Conservation (phyloP, 2,888 invertebrate genomes). For the Dolichomitus sp. region DNA sequence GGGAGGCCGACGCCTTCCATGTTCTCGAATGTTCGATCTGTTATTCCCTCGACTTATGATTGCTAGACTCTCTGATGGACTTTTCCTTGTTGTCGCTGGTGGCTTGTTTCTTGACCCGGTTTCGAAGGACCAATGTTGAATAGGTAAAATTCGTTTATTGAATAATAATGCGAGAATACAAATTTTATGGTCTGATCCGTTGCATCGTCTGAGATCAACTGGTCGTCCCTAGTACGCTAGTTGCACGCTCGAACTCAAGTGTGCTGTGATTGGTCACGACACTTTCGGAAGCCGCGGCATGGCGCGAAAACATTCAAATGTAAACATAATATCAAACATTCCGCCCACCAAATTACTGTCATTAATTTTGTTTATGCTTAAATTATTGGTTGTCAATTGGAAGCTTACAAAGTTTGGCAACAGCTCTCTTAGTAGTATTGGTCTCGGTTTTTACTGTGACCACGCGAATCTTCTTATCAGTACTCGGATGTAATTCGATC, state of each 20-base stretch:
- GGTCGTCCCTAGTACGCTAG: too few relatives aligned
- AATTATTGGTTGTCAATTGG: conserved; percentile 5
- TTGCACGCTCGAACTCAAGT: too few relatives aligned
- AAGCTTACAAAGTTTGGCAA: conserved; percentile 53
- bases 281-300: too few relatives aligned
- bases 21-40: too few relatives aligned
- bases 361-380: conserved; percentile 25
- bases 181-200: too few relatives aligned
- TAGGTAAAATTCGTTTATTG: too few relatives aligned
- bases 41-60: too few relatives aligned
- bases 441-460: conserved; percentile 39
- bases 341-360: conserved; percentile 52
- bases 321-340: conserved; percentile 20
- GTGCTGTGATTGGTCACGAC: too few relatives aligned
- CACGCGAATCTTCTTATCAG: conserved; percentile 33
- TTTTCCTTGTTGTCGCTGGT: not conserved
- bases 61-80: too few relatives aligned
- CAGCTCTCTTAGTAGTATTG: conserved; percentile 32
- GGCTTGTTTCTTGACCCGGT: not conserved
- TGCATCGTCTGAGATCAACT: too few relatives aligned
- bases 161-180: too few relatives aligned
- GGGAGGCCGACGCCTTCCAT: not conserved
- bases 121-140: not conserved
- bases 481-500: conserved; percentile 47
- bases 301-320: too few relatives aligned